A percentile compares a stretch with the other conserved stretches of the same genome.
Evolutionary conservation across 2,797 vertebrate genomes (phyloP).

Genomic region (Remorina albescens): DNA sequence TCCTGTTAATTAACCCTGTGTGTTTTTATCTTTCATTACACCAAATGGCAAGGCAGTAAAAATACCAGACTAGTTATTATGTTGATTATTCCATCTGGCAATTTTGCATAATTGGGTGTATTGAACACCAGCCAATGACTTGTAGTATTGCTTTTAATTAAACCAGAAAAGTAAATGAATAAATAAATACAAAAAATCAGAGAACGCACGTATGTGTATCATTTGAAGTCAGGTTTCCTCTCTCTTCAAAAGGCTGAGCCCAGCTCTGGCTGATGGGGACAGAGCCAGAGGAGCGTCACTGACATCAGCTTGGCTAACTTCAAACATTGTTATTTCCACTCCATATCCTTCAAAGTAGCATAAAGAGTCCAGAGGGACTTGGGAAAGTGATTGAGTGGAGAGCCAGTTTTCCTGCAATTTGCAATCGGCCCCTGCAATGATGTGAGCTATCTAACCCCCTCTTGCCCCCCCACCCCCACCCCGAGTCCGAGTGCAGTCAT

Average conservation of each 20-base stretch:
- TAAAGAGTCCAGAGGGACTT: constrained; percentile 43
- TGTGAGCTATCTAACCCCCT: constrained; percentile 10
- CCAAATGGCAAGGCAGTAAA: neutral
- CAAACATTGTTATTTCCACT: constrained; percentile 60
- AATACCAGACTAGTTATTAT: neutral
- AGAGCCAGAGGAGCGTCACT: constrained; percentile 38
- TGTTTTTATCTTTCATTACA: neutral
- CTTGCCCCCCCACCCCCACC: too few species aligned
- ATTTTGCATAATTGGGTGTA: neutral
- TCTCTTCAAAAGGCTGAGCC: constrained; percentile 1
- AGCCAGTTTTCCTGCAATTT: constrained; percentile 34
- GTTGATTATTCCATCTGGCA: neutral
- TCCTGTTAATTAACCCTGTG: neutral
- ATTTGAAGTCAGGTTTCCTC: constrained; percentile 19
- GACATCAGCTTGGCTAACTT: constrained; percentile 53
- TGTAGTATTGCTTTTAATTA: constrained; percentile 6
- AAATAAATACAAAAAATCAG: too few species aligned
- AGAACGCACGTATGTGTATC: neutral
- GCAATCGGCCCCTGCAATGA: constrained; percentile 14
- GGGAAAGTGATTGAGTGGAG: constrained; percentile 42
- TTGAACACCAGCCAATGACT: neutral
- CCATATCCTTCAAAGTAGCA: constrained; percentile 55
- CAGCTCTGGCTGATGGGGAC: constrained; percentile 26
- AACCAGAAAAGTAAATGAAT: constrained; percentile 6
- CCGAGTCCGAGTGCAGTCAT: constrained; percentile 38